Evolutionary conservation across 2,113 vertebrate species (phyloP), one percentile per base, ranked within the genome.

Genomic region (Kryptolebias marmoratus): DNA sequence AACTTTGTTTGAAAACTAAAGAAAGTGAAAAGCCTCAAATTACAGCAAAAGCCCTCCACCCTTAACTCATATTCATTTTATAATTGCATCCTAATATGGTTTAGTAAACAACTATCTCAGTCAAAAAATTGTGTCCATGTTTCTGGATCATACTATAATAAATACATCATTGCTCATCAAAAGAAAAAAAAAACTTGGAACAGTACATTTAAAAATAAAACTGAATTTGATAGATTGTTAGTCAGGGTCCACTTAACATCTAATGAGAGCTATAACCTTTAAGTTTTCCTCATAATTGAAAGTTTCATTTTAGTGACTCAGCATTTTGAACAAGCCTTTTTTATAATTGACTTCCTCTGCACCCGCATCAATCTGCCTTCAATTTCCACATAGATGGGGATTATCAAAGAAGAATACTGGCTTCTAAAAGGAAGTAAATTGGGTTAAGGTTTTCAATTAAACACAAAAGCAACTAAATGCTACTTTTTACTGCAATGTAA

Each of bases 391-490:
- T n/a, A 70, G 60, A 86, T 68, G 49, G 50, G 77, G 75, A 31
- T 50, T 11, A 62, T 65, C 56, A 64, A 68, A 80, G 64, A 61
- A 53, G 36, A 55, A 68, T 63, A 68, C 55, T 71, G 66, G 79
- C 83, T 81, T 71, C 58, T 68, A 62, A 59, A 78, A 49, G 82
- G 80, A 83, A 65, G 48, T 62, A 84, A 82, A 83, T 56, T 64
- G 59, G 58, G 61, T 68, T 75, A 71, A 77, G 86, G 90, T 83
- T 80, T 84, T 84, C 75, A 83, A 81, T 88, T 90, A 79, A 68
- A 59, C 69, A 79, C 67, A 64, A 68, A 82, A 61, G 81, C 52
- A 47, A 61, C 30, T 45, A 64, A 68, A 82, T 61, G 81, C 52
- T 49, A 61, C 30, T 45, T 52, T 79, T 80, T 71, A 87, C 60